Conservation (phyloP, 1,140 invertebrate species). For the Euura saliciscinereae region DNA sequence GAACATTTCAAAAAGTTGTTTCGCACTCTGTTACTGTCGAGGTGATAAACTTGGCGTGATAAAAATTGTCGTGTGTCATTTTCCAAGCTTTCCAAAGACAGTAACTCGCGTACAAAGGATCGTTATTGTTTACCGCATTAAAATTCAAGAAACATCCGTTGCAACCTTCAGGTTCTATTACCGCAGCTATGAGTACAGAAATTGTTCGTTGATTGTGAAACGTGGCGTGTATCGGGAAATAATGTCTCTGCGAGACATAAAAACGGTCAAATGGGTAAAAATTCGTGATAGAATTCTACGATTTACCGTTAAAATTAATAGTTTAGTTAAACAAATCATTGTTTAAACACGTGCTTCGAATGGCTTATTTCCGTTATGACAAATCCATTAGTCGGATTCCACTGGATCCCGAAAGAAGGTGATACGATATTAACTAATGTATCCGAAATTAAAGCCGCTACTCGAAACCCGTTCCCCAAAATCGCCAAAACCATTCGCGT, state of each 20-base stretch:
- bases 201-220: not conserved
- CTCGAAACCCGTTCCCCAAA: not conserved
- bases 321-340: not conserved
- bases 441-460: not conserved
- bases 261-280: no score
- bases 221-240: no score
- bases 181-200: slow-evolving; percentile 38
- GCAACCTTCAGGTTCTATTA: slow-evolving; percentile 29
- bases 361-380: no score
- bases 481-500: no score
- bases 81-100: not conserved
- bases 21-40: slow-evolving; percentile 3
- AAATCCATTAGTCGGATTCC: no score
- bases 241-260: no score
- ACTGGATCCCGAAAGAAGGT: no score
- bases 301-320: not conserved
- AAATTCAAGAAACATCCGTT: slow-evolving; percentile 36
- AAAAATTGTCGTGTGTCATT: no score
- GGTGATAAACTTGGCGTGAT: not conserved
- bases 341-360: no score
- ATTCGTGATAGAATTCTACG: not conserved
- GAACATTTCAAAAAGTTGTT: slow-evolving; percentile 7
- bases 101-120: slow-evolving; percentile 2
- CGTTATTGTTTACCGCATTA: slow-evolving; percentile 25
- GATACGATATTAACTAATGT: not conserved